A percentile compares a stretch with the other conserved stretches of the same genome.
Conservation (phyloP, 2,888 invertebrate species). For the Stenichneumon culpator region DNA sequence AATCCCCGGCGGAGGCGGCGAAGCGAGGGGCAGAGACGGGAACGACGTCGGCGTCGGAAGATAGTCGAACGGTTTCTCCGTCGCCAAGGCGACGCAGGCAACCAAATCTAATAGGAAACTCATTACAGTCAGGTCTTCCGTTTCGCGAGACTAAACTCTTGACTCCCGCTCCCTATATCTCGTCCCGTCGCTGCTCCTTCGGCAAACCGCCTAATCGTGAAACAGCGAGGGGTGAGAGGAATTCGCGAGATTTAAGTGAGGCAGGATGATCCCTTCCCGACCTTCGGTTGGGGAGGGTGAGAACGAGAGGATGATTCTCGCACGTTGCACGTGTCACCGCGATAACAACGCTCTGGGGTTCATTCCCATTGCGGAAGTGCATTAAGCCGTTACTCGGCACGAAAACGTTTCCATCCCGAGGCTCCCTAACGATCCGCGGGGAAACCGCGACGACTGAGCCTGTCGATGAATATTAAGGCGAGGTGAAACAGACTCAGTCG, state of each 20-base stretch:
- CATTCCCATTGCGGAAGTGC: constrained; percentile 61
- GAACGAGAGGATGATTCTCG: constrained; percentile 39
- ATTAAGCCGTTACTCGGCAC: constrained; percentile 53
- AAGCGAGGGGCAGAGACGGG: constrained; percentile 3
- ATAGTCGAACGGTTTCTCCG: constrained; percentile 68
- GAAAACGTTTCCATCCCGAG: constrained; percentile 50
- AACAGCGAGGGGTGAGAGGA: constrained; percentile 16
- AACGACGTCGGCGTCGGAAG: constrained; percentile 23
- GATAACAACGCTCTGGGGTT: constrained; percentile 59
- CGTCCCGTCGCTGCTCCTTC: constrained; percentile 43
- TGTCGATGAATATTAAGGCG: constrained; percentile 51
- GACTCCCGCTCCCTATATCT: constrained; percentile 70
- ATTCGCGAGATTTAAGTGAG: constrained; percentile 21
- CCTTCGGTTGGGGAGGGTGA: neutral
- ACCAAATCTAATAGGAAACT: constrained; percentile 84
- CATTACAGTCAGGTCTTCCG: constrained; percentile 82
- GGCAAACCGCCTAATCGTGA: constrained; percentile 52
- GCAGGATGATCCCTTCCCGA: constrained; percentile 8
- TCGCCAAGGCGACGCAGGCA: constrained; percentile 78
- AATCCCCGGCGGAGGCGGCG: neutral
- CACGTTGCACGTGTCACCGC: constrained; percentile 65
- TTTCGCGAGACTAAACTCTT: constrained; percentile 81
- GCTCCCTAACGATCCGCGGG: constrained; percentile 38
- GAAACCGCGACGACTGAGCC: constrained; percentile 17
- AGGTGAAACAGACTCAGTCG: neutral